phyloP scores from a whole-genome alignment of 2,888 invertebrate species.

The Spodoptera exigua region DNA sequence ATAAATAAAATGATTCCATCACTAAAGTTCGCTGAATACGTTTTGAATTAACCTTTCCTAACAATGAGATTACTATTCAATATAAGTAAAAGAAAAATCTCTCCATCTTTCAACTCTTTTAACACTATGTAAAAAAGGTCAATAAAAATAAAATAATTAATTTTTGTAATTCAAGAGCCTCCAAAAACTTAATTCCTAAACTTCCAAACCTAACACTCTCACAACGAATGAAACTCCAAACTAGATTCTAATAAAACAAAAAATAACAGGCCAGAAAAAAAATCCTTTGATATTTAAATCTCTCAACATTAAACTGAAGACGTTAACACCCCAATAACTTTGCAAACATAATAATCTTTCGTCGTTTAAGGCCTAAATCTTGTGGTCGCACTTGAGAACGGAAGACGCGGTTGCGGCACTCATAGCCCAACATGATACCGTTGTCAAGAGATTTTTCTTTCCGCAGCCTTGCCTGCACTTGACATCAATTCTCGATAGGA shows the following conservation, averaged over 20 bases:
- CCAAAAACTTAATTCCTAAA: too few relatives aligned
- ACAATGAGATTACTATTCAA: too few relatives aligned
- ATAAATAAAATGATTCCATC: too few relatives aligned
- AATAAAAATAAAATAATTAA: too few relatives aligned
- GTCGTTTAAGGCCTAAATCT: conserved; percentile 50
- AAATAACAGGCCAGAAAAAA: conserved; percentile 24
- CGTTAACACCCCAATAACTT: conserved; percentile 48
- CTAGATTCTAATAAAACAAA: conserved; percentile 13
- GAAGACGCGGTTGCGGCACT: conserved; percentile 58
- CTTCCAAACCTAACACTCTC: too few relatives aligned
- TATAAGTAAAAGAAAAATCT: too few relatives aligned
- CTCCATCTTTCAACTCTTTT: too few relatives aligned
- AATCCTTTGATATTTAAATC: conserved; percentile 31
- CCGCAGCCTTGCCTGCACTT: conserved; percentile 63
- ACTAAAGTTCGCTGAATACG: too few relatives aligned
- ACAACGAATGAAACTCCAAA: not conserved
- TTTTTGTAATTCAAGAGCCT: too few relatives aligned
- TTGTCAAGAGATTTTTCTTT: conserved; percentile 62
- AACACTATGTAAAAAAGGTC: too few relatives aligned
- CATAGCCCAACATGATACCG: conserved; percentile 54
- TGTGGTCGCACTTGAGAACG: conserved; percentile 21
- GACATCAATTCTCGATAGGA: conserved; percentile 67
- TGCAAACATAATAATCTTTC: conserved; percentile 52
- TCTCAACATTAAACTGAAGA: conserved; percentile 32
- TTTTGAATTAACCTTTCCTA: too few relatives aligned